Evolutionary conservation across 2,797 vertebrate species (phyloP).

Genomic region (Pangasius sanitwongsei): DNA sequence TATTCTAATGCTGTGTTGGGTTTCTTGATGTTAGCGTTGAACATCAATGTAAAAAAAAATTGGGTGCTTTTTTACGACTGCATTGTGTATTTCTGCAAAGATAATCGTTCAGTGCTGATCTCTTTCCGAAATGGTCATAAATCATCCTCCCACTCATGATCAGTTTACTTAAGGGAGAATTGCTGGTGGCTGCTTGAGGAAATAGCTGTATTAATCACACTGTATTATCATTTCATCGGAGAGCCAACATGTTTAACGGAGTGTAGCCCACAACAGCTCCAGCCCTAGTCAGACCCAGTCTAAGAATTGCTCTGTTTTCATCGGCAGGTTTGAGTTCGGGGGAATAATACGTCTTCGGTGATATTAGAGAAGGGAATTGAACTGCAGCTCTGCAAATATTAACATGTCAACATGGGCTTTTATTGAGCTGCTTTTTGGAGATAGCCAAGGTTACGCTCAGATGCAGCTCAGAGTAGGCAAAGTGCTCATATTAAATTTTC

Average conservation of each 20-base stretch:
- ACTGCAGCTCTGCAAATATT: slow-evolving; percentile 2
- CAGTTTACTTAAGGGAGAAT: slow-evolving; percentile 11
- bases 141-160: slow-evolving; percentile 10
- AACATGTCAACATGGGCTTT: slow-evolving; percentile 1
- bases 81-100: background rate
- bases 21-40: background rate
- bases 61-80: too few species aligned
- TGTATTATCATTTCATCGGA: slow-evolving; percentile 1
- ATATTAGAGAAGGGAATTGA: slow-evolving; percentile 16
- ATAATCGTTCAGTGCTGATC: background rate
- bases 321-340: background rate
- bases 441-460: background rate
- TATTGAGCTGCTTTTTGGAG: background rate
- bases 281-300: background rate
- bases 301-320: background rate
- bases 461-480: background rate
- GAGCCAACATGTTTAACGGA: slow-evolving; percentile 3
- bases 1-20: background rate
- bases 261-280: background rate
- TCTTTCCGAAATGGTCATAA: background rate
- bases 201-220: slow-evolving; percentile 15
- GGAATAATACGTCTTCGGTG: background rate
- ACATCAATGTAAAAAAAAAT: background rate
- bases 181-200: slow-evolving; percentile 13
- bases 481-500: background rate